Conservation (phyloP, 1,140 invertebrate species). For the Drosophila setifemur region DNA sequence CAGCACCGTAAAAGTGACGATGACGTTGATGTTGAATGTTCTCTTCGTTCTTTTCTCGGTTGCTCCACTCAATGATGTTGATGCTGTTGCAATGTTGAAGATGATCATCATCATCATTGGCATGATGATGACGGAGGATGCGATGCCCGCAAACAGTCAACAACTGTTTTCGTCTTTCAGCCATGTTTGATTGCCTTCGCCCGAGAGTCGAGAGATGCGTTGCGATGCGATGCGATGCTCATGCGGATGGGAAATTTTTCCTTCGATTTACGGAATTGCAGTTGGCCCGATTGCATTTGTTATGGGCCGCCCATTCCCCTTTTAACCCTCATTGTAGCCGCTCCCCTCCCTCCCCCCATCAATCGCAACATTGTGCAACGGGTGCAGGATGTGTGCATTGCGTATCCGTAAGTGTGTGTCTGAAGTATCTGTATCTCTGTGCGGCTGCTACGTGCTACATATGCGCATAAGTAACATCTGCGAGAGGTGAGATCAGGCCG, state of each 20-base stretch:
- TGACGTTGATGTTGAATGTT: conserved; percentile 15
- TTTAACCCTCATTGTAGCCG: no score
- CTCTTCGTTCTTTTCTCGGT: not conserved
- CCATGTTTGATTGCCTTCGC: conserved; percentile 57
- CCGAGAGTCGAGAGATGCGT: conserved; percentile 4
- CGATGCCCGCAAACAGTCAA: conserved; percentile 49
- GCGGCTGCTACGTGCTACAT: conserved; percentile 23
- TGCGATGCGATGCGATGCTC: conserved; percentile 16
- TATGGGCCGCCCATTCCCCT: conserved; percentile 12
- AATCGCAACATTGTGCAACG: conserved; percentile 33
- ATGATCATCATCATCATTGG: not conserved
- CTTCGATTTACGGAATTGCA: conserved; percentile 66
- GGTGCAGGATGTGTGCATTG: conserved; percentile 33
- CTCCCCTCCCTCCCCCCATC: not conserved
- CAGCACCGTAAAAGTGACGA: conserved; percentile 40
- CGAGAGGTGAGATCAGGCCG: conserved; percentile 10
- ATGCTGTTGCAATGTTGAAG: not conserved
- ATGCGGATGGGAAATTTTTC: conserved; percentile 47
- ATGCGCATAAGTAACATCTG: conserved; percentile 53
- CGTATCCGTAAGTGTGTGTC: conserved; percentile 10
- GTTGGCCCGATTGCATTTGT: conserved; percentile 66
- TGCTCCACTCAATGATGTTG: conserved; percentile 8
- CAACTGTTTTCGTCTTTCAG: conserved; percentile 35
- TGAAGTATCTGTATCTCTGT: conserved; percentile 6
- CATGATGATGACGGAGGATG: conserved; percentile 7